These are phyloP conservation scores for Cryptoprocta ferox DNA, from an alignment of 2,797 vertebrate genomes.

Conservation along the genomic window DNA sequence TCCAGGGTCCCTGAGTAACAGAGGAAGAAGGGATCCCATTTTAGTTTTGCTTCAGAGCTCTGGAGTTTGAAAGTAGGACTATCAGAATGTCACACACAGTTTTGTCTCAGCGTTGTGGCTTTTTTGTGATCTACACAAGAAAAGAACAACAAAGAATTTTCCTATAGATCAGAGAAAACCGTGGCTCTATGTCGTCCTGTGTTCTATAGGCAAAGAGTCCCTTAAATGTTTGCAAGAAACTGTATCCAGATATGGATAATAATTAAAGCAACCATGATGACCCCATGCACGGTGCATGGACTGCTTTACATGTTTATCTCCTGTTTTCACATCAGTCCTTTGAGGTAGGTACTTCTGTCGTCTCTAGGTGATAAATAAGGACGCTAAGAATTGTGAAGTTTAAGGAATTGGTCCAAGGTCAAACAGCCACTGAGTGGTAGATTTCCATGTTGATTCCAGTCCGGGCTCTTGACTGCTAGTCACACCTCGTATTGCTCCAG, in stretches of 20 bases:
- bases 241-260: background rate
- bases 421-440: background rate
- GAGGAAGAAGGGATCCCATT: background rate
- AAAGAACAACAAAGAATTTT: background rate
- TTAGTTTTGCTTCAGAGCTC: background rate
- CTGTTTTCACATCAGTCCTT: background rate
- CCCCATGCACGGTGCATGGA: rapidly evolving
- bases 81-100: background rate
- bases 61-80: background rate
- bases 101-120: background rate
- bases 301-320: background rate
- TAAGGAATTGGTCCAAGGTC: background rate
- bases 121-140: background rate
- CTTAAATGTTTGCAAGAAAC: background rate
- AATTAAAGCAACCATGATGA: rapidly evolving
- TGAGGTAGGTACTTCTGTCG: too few species aligned
- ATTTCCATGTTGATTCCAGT: background rate
- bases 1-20: background rate
- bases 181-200: rapidly evolving
- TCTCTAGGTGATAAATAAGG: background rate
- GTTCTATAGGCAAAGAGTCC: background rate
- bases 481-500: too few species aligned
- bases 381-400: background rate
- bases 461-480: background rate
- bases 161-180: background rate